phyloP scores from a whole-genome alignment of 1,140 invertebrate species.

The Pristionchus pacificus region DNA sequence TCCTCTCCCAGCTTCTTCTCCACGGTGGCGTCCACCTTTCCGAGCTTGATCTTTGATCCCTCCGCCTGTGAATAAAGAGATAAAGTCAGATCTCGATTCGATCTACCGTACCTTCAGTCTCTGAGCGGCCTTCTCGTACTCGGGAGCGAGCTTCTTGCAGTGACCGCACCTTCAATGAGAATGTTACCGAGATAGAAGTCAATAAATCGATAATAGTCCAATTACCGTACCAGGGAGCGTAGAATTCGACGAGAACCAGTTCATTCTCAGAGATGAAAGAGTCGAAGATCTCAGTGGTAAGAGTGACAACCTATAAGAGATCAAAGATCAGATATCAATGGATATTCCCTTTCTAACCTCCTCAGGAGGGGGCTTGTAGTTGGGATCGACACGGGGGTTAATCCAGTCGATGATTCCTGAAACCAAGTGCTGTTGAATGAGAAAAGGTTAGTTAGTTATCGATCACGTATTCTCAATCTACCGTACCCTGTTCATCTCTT shows the following conservation, averaged over 20 bases:
- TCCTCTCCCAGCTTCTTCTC: conserved; percentile 59
- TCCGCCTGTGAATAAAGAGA: conserved; percentile 5
- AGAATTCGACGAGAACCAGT: conserved; percentile 66
- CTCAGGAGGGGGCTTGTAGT: conserved; percentile 63
- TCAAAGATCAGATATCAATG: background rate
- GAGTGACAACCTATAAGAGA: conserved; percentile 61
- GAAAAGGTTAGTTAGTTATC: background rate
- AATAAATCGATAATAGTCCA: conserved; percentile 21
- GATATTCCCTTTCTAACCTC: conserved; percentile 42
- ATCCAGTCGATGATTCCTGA: conserved; percentile 54
- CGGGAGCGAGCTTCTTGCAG: conserved; percentile 60
- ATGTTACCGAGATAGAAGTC: conserved; percentile 7
- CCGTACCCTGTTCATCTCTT: conserved; percentile 48
- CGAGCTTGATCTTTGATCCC: conserved; percentile 58
- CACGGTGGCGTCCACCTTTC: conserved; percentile 62
- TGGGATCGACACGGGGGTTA: conserved; percentile 48
- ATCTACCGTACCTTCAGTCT: conserved; percentile 49
- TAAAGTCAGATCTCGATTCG: background rate
- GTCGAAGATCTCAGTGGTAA: conserved; percentile 64
- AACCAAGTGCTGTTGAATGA: no score
- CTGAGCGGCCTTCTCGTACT: conserved; percentile 62
- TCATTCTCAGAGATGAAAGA: conserved; percentile 60
- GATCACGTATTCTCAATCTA: background rate
- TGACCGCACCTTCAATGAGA: conserved; percentile 50
- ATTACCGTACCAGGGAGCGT: conserved; percentile 63